Percentiles rank a stretch among this genome's conserved stretches.
These are phyloP conservation scores for Bombyx huttoni DNA, from an alignment of 2,888 invertebrate species.

Conservation along the genomic window DNA sequence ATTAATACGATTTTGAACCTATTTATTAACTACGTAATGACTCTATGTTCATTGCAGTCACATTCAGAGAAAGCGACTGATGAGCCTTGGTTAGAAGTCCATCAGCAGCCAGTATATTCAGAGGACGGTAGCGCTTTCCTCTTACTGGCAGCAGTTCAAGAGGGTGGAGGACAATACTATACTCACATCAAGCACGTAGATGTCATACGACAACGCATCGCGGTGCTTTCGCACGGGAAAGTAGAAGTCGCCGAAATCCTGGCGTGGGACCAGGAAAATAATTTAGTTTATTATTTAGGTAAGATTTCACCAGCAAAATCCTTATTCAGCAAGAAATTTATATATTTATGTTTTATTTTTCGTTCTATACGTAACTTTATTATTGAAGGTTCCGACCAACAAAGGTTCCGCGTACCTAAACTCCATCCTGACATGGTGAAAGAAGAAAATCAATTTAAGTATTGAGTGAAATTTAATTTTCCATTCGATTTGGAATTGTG, in stretches of 20 bases:
- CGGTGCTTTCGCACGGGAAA: slow-evolving; percentile 87
- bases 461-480: slow-evolving; percentile 55
- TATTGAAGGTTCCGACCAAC: slow-evolving; percentile 57
- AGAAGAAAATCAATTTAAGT: slow-evolving; percentile 64
- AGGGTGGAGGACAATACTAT: slow-evolving; percentile 86
- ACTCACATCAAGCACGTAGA: slow-evolving; percentile 92
- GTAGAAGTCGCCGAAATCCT: slow-evolving; percentile 88
- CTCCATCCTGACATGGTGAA: slow-evolving; percentile 56
- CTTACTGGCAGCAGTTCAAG: slow-evolving; percentile 85
- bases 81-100: slow-evolving; percentile 88
- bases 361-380: slow-evolving; percentile 19
- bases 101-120: slow-evolving; percentile 87
- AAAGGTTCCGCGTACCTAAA: slow-evolving; percentile 40
- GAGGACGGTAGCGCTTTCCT: slow-evolving; percentile 89
- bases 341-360: neutral
- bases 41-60: slow-evolving; percentile 58
- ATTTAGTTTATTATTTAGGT: slow-evolving; percentile 83
- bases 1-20: too few species aligned
- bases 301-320: slow-evolving; percentile 7
- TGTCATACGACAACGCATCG: slow-evolving; percentile 84
- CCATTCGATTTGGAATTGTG: slow-evolving; percentile 21
- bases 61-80: slow-evolving; percentile 88
- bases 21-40: too few species aligned
- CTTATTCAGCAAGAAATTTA: neutral
- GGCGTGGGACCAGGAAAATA: slow-evolving; percentile 87